phyloP scores from a whole-genome alignment of 2,888 invertebrate species.

The Apodemia hepburni region DNA sequence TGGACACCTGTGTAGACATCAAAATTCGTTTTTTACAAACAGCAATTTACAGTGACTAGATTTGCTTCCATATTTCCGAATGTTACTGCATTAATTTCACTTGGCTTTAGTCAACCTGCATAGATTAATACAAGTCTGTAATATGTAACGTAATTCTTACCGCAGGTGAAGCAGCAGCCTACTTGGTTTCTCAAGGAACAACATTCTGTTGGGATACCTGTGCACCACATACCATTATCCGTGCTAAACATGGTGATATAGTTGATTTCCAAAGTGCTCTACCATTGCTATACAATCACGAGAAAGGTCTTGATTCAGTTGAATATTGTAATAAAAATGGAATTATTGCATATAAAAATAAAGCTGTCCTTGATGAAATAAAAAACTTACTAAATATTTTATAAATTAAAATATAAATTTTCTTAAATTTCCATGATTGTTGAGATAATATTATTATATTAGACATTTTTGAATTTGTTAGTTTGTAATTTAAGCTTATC shows the following conservation, averaged over 20 bases:
- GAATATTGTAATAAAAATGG: conserved; percentile 60
- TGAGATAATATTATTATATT: not conserved
- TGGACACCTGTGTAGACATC: no score
- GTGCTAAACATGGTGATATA: conserved; percentile 89
- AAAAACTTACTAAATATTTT: conserved; percentile 24
- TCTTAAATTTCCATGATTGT: not conserved
- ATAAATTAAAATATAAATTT: not conserved
- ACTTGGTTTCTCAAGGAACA: conserved; percentile 88
- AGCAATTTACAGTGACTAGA: no score
- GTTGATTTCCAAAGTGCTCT: conserved; percentile 42
- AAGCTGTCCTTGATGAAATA: conserved; percentile 41
- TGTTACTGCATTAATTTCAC: no score
- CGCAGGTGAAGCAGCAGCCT: conserved; percentile 76
- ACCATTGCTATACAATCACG: conserved; percentile 58
- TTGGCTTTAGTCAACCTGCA: no score
- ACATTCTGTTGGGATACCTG: conserved; percentile 97
- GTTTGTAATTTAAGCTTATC: no score
- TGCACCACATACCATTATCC: conserved; percentile 92
- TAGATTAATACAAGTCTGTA: not conserved
- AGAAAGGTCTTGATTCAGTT: conserved; percentile 45
- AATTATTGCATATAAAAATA: conserved; percentile 53
- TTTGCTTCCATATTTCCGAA: no score
- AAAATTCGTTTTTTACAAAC: no score
- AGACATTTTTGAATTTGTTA: conserved; percentile 1
- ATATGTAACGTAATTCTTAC: no score